Evolutionary conservation across 2,113 vertebrate species (phyloP).

Genomic region (Bombycilla garrulus): DNA sequence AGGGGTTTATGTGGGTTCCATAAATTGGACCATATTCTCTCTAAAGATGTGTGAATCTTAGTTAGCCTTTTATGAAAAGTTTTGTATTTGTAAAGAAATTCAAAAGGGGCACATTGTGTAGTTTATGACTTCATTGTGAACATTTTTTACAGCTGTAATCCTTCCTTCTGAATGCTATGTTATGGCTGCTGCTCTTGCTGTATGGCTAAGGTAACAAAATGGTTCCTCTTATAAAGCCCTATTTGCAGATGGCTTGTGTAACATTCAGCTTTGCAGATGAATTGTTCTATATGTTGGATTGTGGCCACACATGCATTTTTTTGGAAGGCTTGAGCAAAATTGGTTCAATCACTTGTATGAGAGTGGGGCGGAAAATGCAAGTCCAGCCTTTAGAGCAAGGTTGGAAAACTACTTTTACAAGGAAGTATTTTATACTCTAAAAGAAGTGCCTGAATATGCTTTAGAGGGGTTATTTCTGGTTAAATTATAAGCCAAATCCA

Average conservation of each 20-base stretch:
- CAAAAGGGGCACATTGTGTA: slow-evolving; percentile 15
- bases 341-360: neutral
- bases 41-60: slow-evolving; percentile 50
- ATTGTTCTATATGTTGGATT: neutral
- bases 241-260: slow-evolving; percentile 59
- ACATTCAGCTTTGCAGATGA: neutral
- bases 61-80: neutral
- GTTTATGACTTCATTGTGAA: slow-evolving; percentile 47
- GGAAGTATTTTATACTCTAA: neutral
- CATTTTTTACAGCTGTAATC: slow-evolving; percentile 42
- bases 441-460: neutral
- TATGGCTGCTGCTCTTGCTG: neutral
- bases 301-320: neutral
- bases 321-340: neutral
- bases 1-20: neutral
- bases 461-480: slow-evolving; percentile 16
- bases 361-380: neutral
- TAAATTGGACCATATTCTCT: neutral
- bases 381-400: neutral
- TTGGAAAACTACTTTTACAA: slow-evolving; percentile 15
- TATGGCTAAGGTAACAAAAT: slow-evolving; percentile 28
- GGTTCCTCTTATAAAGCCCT: neutral
- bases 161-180: slow-evolving; percentile 30
- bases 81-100: slow-evolving; percentile 32
- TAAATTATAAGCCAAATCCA: slow-evolving; percentile 20